Evolutionary conservation across 2,797 vertebrate species (phyloP), one percentile per base, ranked within the genome.

Genomic region (Cuculus canorus): DNA sequence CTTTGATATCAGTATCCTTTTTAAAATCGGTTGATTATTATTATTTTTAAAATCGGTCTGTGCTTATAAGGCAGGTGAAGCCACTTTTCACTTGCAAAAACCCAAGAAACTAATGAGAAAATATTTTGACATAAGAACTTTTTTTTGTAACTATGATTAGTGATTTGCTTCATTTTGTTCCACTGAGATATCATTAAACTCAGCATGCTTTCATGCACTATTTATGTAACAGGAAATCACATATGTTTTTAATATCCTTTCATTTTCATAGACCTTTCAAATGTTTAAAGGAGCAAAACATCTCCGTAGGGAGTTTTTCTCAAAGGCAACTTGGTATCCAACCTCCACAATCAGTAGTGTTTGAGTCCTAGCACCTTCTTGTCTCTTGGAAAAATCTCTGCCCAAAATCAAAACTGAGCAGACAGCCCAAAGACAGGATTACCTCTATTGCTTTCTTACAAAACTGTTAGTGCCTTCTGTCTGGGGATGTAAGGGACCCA

Each of bases 171-270:
- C 61, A 23, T 91, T 95, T 95, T 83, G 85, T 90, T 92, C 61
- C 61, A 65, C 82, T 72, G 86, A 88, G 82, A 59, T 78, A 81
- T 65, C 87, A 81, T 86, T 93, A 86, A 93, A 72, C 61, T 78
- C 61, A 25, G 84, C 57, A 9, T 57, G 89, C 72, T 81, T 92
- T 82, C 72, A 47, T 32, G 81, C 64, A 24, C 45, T 32, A 8
- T 63, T 94, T 94, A 50, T 4, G 15, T 81, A 92, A 83, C 1
- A 1, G 47, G 56, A 65, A 81, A 52, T 75, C 47, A n/a, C 80
- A 85, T 90, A 53, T 93, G 88, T 84, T 86, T 93, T 94, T 90
- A 94, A 92, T 94, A 41, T 68, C 57, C 45, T 86, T 87, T 81
- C 41, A 17, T 81, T 90, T 92, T 61, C 43, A 78, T 54, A 86